Base-by-base conservation (phyloP, 1,140 invertebrate species). In the Akabosia matsudoensis region DNA sequence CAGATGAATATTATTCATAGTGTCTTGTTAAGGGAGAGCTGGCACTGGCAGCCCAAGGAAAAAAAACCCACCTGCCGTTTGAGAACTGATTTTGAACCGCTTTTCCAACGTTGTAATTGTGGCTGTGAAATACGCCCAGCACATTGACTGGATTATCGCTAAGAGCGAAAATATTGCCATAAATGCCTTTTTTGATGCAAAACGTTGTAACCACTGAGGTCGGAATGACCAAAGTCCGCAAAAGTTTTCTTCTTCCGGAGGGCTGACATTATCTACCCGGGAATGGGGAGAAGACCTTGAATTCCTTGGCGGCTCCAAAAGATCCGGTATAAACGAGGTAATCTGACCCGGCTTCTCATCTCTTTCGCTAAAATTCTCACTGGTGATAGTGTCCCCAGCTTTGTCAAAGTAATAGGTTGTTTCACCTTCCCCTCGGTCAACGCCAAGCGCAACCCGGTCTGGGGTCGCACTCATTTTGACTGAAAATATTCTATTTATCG, bases 81-180 rank as follows among this genome's bases (percentile, higher is more conserved):
- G 95, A 73, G 95, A 97, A 83, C 96, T 94, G 67, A 98, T 93
- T 88, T 96, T 94, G 84, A 97, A 98, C 34, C 97, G 87, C 85
- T 97, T 97, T 85, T 98, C 96, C 56, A 98, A 93, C 4, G 96
- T 98, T 31, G 97, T 98, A 82, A 97, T 95, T 73, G 97, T 95
- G 82, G 93, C 96, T 33, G 97, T 96, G 83, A 97, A 95, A 85
- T 98, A 98, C 26, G 94, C 95, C 85, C 93, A 93, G 83, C 93
- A 96, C 93, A 97, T 96, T 34, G 94, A 94, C 85, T 96, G 94
- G 14, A 96, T 87, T 0, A 97, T 92, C 10, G 90, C 33, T 24
- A 81, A 22, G 80, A 82, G 0, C 82, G 94, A 93, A 85, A 96
- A 97, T 10, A 93, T 91, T 74, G 92, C 88, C 84, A 97, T 89